A percentile compares a stretch with the other conserved stretches of the same genome.
phyloP scores from a whole-genome alignment of 2,113 vertebrate species.

The Glareola pratincola region DNA sequence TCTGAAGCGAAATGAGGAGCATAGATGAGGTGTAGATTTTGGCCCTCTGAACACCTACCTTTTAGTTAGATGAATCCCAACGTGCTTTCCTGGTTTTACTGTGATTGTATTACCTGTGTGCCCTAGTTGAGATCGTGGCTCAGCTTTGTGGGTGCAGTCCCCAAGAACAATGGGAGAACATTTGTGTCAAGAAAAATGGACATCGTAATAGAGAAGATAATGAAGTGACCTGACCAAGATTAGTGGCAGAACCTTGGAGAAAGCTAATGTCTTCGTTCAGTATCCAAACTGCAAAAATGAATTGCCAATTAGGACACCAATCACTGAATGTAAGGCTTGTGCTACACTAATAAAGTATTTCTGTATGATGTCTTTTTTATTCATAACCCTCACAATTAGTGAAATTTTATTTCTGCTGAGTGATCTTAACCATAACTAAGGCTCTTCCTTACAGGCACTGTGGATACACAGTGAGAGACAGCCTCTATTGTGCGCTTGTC shows the following conservation, averaged over 20 bases:
- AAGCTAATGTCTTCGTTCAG: neutral
- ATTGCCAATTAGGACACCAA: neutral
- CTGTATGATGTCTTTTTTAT: accelerated
- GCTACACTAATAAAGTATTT: accelerated
- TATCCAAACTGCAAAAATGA: neutral
- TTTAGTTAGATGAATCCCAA: neutral
- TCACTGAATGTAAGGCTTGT: neutral
- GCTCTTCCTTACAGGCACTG: neutral
- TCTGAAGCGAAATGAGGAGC: neutral
- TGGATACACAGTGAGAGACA: neutral
- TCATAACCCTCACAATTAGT: neutral
- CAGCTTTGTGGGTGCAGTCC: neutral
- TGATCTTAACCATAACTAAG: neutral
- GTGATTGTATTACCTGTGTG: neutral
- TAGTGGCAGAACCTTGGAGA: neutral
- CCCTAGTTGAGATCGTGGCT: neutral
- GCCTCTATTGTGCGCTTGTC: neutral
- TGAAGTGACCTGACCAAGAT: neutral
- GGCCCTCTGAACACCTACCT: neutral
- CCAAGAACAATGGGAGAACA: neutral
- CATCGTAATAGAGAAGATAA: neutral
- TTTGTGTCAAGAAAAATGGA: accelerated
- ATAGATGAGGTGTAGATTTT: neutral
- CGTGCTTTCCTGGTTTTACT: neutral
- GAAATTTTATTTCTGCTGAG: neutral